Evolutionary conservation across 2,888 invertebrate species (phyloP), one percentile per base, ranked within the genome.

Genomic region (Smittia sp.): DNA sequence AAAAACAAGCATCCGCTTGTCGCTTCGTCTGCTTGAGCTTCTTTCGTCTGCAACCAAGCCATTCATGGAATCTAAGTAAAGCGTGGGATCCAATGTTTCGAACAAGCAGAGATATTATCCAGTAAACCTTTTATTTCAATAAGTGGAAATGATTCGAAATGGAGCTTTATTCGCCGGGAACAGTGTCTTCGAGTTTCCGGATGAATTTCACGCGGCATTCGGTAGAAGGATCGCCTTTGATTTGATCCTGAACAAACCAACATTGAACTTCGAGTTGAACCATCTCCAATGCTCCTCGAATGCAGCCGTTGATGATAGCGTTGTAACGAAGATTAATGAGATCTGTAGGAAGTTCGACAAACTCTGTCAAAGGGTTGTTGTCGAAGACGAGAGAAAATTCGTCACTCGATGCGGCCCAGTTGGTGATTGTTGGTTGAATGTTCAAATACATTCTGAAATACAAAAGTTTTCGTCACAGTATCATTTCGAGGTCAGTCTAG

Each of bases 271-370:
- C 98, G 80, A 98, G 86, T 81, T 98, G 98, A 52, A 98, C 97
- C 96, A 99, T 99, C 86, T 99, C 98, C 78, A 98, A 85, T 7
- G 98, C 97, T 18, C 99, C 99, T 75, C 97, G 86, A 74, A 94
- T 88, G 32, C 90, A 88, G 0, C 99, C 99, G 75, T 96, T 94
- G 67, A 99, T 87, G 75, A 99, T 86, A 77, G 94, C 93, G 77
- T 95, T 95, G 81, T 98, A 98, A 79, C 94, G 93, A 15, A 98
- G 85, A 76, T 90, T 89, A 75, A 89, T 88, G 78, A 89, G 87
- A 78, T 91, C 89, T 76, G 92, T 90, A 0, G 98, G 98, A 80
- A 98, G 85, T 82, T 98, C 98, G 0, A 98, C 98, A 85, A 98
- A 94, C 82, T 99, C 99, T 1, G 95, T 95, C 73, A 99, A 84